A percentile compares a stretch with the other conserved stretches of the same genome.
Evolutionary conservation across 2,888 invertebrate genomes (phyloP).

Genomic region (Operophtera brumata): DNA sequence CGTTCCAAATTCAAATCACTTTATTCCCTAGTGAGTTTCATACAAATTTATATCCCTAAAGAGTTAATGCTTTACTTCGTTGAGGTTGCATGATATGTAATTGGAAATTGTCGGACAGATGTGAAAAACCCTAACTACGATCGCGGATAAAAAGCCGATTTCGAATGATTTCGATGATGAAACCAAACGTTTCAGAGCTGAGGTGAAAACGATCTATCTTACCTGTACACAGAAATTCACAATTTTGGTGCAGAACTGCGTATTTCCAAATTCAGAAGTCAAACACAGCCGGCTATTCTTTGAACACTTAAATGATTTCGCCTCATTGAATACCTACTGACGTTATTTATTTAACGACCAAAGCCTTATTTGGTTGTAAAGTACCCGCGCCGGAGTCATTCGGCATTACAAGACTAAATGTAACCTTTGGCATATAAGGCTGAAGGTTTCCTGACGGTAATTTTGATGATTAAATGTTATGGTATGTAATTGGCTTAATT

Average conservation of each 20-base stretch:
- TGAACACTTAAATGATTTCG: not conserved
- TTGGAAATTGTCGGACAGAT: no score
- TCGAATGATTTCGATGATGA: no score
- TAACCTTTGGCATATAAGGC: conserved; percentile 21
- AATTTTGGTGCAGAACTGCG: not conserved
- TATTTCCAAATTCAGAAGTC: not conserved
- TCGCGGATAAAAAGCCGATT: no score
- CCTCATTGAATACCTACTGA: not conserved
- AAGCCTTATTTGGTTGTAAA: conserved; percentile 22
- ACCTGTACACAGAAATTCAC: no score
- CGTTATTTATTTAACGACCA: conserved; percentile 9
- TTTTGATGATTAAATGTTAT: conserved; percentile 24
- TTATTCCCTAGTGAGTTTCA: no score
- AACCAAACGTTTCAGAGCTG: no score
- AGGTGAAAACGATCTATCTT: no score
- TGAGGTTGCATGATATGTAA: no score
- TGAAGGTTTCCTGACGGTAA: conserved; percentile 4
- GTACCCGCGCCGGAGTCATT: conserved; percentile 4
- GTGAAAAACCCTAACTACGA: no score
- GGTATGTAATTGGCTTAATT: conserved; percentile 8
- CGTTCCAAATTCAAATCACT: no score
- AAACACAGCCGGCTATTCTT: not conserved
- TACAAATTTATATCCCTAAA: no score
- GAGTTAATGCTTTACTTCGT: no score
- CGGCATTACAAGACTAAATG: conserved; percentile 14